Evolutionary conservation across 2,113 vertebrate genomes (phyloP).

Genomic region (Chunga burmeisteri): DNA sequence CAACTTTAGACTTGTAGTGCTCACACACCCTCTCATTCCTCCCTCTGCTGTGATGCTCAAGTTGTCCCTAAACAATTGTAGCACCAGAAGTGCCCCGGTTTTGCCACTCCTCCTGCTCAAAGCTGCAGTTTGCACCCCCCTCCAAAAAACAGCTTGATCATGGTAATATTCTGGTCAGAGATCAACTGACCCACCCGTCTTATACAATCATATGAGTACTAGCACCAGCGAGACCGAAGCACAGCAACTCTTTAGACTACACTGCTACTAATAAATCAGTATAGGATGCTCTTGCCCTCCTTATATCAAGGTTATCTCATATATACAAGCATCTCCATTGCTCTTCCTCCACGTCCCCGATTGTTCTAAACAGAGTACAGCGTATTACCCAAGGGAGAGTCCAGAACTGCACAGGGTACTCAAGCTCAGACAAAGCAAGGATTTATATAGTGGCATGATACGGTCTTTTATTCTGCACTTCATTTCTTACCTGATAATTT

Average conservation of each 20-base stretch:
- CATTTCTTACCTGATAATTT: background rate
- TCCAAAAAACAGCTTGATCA: background rate
- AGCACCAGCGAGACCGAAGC: background rate
- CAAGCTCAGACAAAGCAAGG: background rate
- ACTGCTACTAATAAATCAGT: background rate
- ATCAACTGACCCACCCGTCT: background rate
- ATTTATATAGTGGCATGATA: background rate
- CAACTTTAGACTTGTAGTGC: background rate
- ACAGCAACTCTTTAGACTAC: background rate
- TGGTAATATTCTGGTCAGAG: background rate
- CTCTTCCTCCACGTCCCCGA: background rate
- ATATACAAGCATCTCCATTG: background rate
- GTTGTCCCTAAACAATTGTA: background rate
- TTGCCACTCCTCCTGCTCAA: background rate
- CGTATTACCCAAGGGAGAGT: background rate
- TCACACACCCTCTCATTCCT: background rate
- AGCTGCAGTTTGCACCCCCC: background rate
- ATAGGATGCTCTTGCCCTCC: background rate
- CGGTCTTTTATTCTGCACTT: background rate
- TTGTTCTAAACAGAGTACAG: background rate
- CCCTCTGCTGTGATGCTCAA: background rate
- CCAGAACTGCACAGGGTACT: background rate
- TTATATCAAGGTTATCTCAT: background rate
- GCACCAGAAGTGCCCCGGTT: background rate
- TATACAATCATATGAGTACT: background rate